Evolutionary conservation across 37 sponge, comb jelly and placozoan genomes (phyloP), one percentile per base, ranked within the genome.

Genomic region (Ephydatia muelleri): DNA sequence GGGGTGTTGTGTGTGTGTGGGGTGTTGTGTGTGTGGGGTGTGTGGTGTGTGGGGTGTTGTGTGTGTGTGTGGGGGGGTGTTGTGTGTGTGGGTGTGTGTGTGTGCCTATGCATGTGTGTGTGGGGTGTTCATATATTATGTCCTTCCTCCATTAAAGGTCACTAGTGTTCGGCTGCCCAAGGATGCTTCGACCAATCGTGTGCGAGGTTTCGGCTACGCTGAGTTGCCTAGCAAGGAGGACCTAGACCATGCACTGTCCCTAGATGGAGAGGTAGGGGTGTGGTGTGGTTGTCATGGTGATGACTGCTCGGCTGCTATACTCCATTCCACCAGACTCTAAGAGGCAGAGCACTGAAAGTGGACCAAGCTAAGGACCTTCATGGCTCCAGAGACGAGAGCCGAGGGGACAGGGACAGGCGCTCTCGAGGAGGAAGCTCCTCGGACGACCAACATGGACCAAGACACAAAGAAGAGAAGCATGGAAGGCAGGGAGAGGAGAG

Each of bases 151-250:
- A 30, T 28, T 39, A 22, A 64, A 89, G 92, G 90, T 89, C 6
- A 82, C 49, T n/a, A 78, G 70, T 30, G 90, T 98, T 3, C 77
- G 98, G 6, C 91, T 98, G 39, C 91, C 95, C 16, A 78, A 74
- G 29, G 98, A 96, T 27, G 84, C 75, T 57, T 89, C 71, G 25
- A 90, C 88, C 2, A 69, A 69, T 3, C 82, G 97, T 5, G 64
- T 96, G 78, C 94, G 92, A 76, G 98, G 98, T 16, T 98, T 98
- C 80, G 98, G 98, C 0, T 98, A 98, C 81, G 96, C 94, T 28
- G 98, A 98, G 81, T 90, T 98, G 40, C 84, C 85, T 0, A 83
- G 49, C 39, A 73, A 83, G 5, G 65, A 85, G 0, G 88, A 73
- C 64, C 48, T 98, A 67, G 67, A 92, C 64, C 91, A 92, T 31